A percentile compares a stretch with the other conserved stretches of the same genome.
Conservation (phyloP, 2,888 invertebrate genomes). For the Drepanosiphum platanoidis region DNA sequence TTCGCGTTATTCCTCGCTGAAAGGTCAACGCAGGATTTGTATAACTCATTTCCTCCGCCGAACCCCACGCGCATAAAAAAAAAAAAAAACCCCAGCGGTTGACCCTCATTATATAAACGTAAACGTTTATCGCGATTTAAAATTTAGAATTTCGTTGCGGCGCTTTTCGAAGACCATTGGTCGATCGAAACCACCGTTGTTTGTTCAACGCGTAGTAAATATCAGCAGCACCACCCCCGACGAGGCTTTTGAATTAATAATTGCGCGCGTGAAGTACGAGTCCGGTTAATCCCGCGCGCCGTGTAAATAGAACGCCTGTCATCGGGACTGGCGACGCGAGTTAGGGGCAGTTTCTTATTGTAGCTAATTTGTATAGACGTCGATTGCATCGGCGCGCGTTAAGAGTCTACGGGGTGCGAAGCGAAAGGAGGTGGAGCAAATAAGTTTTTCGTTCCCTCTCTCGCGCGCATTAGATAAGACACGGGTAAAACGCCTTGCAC, state of each 20-base stretch:
- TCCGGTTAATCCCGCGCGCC: slow-evolving; percentile 20
- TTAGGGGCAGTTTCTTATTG: slow-evolving; percentile 10
- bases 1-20: not conserved
- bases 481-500: slow-evolving; percentile 5
- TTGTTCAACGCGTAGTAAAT: not conserved
- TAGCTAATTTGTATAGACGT: slow-evolving; percentile 37
- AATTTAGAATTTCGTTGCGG: not conserved
- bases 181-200: slow-evolving; percentile 42
- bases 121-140: slow-evolving; percentile 26
- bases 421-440: slow-evolving; percentile 10
- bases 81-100: too few species aligned
- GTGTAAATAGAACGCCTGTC: slow-evolving; percentile 13
- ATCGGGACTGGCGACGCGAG: too few species aligned
- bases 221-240: too few species aligned
- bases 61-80: not conserved
- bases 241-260: slow-evolving; percentile 44
- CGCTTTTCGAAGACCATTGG: slow-evolving; percentile 10
- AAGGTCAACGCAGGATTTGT: slow-evolving; percentile 21
- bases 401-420: not conserved
- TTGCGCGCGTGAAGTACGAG: slow-evolving; percentile 11
- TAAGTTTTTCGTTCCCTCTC: slow-evolving; percentile 23
- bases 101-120: not conserved
- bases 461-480: slow-evolving; percentile 21
- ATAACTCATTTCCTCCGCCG: not conserved
- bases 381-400: slow-evolving; percentile 20